Evolutionary conservation across 2,888 invertebrate genomes (phyloP), one percentile per base, ranked within the genome.

Genomic region (Lasioglossum morio): DNA sequence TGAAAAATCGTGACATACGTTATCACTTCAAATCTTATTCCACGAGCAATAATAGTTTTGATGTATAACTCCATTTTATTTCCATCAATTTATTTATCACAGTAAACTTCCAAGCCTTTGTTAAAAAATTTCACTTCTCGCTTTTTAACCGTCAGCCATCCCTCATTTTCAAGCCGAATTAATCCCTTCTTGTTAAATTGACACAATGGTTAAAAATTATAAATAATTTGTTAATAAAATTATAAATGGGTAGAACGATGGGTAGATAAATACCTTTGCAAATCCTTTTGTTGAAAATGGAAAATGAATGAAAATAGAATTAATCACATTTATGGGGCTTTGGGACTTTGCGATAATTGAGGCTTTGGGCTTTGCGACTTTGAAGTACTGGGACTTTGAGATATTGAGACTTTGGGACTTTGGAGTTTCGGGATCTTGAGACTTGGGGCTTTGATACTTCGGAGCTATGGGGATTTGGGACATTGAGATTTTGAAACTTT

Each of bases 401-500:
- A 16, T 1, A 4, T 46, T 46, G 16, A 0, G 4, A 4, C 46
- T 46, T 46, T 46, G 4, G 0, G 40, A 40, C 4, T 16, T 4
- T 46, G 5, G 19, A n/a, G n/a, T n/a, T n/a, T n/a, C n/a, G n/a
- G 19, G 5, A 0, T 4, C 19, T 19, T 46, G 16, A 4, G 1
- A 16, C 4, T 19, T 1, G 48, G 0, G 5, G 16, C 46, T 46
- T 16, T 16, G 0, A 1, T 1, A 5, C 19, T 48, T 48, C 4
- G 1, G 19, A 1, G n/a, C n/a, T n/a, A n/a, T 46, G 16, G 4
- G 4, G 0, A 0, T 46, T 46, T 46, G 19, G 5, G 5, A 0
- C 4, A 19, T 46, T 19, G 46, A 0, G 5, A 4, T 1, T 46
- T 46, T 19, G 19, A 1, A 4, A 4, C 0, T 48, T 48, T 48